A percentile compares a stretch with the other conserved stretches of the same genome.
Evolutionary conservation across 2,113 vertebrate genomes (phyloP).

Genomic region (Siniperca knerii): DNA sequence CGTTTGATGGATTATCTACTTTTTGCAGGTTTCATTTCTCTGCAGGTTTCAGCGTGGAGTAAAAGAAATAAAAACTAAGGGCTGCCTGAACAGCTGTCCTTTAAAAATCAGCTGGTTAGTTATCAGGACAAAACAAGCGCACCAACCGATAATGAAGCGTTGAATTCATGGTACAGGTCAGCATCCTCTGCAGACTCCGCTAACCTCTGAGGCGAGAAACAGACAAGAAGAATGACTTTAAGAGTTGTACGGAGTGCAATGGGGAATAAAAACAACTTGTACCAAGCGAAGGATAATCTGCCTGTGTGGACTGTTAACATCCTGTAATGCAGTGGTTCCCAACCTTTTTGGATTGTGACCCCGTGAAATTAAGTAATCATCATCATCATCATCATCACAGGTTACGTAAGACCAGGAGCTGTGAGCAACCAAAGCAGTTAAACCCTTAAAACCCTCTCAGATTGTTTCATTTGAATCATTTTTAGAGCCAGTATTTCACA

Average conservation of each 20-base stretch:
- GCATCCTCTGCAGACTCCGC: slow-evolving; percentile 96
- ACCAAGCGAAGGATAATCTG: background rate
- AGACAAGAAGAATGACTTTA: background rate
- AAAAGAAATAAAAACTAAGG: background rate
- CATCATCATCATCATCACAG: background rate
- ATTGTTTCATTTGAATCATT: background rate
- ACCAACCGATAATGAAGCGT: slow-evolving; percentile 88
- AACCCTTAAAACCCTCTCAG: background rate
- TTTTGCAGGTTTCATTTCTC: background rate
- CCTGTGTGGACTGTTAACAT: background rate
- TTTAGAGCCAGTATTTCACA: no score
- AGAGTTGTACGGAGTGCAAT: no score
- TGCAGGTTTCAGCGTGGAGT: background rate
- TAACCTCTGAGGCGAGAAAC: slow-evolving; percentile 83
- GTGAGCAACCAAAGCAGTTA: background rate
- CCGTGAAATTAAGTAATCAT: background rate
- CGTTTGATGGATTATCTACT: background rate
- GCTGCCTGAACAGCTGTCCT: background rate
- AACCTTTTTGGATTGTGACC: background rate
- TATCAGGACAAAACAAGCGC: background rate
- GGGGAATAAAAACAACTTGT: background rate
- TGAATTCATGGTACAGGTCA: slow-evolving; percentile 94
- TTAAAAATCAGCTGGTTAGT: background rate
- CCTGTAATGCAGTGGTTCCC: background rate
- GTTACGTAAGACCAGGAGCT: background rate